Evolutionary conservation across 2,113 vertebrate species (phyloP).

Genomic region (Anhinga anhinga): DNA sequence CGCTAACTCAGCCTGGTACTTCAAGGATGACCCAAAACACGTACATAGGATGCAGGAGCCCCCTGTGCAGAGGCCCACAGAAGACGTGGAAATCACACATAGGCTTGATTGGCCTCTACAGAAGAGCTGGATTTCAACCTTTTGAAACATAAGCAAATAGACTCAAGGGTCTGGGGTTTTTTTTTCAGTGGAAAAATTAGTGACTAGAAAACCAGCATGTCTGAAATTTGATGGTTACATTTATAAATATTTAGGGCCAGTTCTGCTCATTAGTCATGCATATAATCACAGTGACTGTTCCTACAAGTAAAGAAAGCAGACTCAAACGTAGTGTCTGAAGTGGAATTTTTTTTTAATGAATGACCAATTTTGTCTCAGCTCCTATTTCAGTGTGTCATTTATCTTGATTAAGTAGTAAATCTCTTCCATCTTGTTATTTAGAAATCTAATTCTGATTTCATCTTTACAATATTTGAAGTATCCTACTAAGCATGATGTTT

Average conservation of each 20-base stretch:
- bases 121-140: not conserved
- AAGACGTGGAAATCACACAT: not conserved
- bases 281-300: conserved; percentile 7
- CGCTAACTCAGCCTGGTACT: not conserved
- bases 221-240: not conserved
- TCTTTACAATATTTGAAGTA: conserved; percentile 47
- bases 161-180: not conserved
- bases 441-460: conserved; percentile 41
- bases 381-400: conserved; percentile 50
- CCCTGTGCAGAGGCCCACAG: not conserved
- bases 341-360: conserved; percentile 23
- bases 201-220: not conserved
- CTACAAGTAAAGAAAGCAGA: conserved; percentile 17
- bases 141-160: not conserved
- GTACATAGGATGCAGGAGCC: not conserved
- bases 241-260: conserved; percentile 3
- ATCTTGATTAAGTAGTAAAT: conserved; percentile 51
- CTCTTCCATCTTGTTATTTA: conserved; percentile 41
- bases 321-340: conserved; percentile 23
- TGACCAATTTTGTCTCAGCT: conserved; percentile 22
- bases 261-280: conserved; percentile 5
- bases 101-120: not conserved
- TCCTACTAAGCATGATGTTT: conserved; percentile 57
- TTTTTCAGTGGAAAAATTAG: not conserved
- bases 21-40: not conserved